Conservation (phyloP, 2,797 vertebrate species). For the Chiroxiphia lanceolata region DNA sequence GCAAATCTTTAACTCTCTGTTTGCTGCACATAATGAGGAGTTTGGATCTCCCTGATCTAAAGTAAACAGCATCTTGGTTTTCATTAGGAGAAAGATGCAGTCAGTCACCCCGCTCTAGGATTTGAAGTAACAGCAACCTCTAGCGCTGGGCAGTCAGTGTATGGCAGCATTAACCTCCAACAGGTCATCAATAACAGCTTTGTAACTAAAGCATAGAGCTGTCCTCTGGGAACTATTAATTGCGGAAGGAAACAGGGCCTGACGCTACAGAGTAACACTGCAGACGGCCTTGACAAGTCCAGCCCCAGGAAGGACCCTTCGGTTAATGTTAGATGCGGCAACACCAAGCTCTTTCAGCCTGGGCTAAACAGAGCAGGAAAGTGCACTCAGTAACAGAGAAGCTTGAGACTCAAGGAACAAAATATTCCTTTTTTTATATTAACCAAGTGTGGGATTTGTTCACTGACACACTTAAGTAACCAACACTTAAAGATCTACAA, state of each 20-base stretch:
- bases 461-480: background rate
- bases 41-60: background rate
- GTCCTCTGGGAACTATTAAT: background rate
- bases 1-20: background rate
- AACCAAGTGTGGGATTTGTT: background rate
- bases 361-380: background rate
- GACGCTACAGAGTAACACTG: background rate
- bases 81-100: background rate
- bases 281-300: background rate
- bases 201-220: background rate
- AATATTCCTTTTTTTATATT: background rate
- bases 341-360: background rate
- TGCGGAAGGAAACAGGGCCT: background rate
- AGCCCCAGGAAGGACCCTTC: background rate
- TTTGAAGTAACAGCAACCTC: background rate
- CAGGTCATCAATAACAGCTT: background rate
- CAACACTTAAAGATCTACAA: background rate
- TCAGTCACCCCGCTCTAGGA: background rate
- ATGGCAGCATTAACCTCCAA: background rate
- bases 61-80: background rate
- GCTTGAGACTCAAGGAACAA: background rate
- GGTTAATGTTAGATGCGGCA: background rate
- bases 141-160: background rate
- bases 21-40: background rate
- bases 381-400: background rate